Evolutionary conservation across 2,113 vertebrate species (phyloP).

Genomic region (Oceanodroma tethys): DNA sequence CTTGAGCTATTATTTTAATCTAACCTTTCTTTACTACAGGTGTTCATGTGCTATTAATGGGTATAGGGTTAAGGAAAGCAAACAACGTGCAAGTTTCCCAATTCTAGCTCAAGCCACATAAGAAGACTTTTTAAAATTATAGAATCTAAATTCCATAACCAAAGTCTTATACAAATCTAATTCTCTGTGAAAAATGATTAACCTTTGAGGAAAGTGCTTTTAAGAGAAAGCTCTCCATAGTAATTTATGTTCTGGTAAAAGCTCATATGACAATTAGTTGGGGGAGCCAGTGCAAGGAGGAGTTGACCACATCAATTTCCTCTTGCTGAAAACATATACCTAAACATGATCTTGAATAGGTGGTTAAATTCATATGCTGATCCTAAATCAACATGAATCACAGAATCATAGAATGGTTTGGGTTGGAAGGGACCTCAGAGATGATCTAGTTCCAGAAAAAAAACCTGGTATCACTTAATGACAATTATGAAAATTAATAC

Average conservation of each 20-base stretch:
- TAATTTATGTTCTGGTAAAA: not conserved
- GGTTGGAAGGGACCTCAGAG: not conserved
- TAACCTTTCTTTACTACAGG: not conserved
- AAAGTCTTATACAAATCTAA: not conserved
- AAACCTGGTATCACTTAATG: not conserved
- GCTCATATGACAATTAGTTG: not conserved
- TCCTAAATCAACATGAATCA: not conserved
- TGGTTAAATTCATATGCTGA: not conserved
- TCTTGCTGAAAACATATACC: not conserved
- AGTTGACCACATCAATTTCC: not conserved
- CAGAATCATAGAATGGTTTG: not conserved
- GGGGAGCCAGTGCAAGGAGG: not conserved
- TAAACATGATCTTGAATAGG: not conserved
- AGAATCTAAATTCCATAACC: not conserved
- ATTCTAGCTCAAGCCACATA: not conserved
- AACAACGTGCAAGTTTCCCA: not conserved
- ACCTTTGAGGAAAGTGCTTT: not conserved
- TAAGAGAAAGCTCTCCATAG: not conserved
- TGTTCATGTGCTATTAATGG: not conserved
- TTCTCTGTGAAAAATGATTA: not conserved
- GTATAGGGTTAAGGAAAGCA: not conserved
- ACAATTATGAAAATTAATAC: not conserved
- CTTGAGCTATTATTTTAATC: not conserved
- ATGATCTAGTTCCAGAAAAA: not conserved
- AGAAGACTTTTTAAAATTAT: not conserved